These are phyloP conservation scores for Heliconius hewitsoni DNA, from an alignment of 1,140 invertebrate genomes.

Conservation along the genomic window DNA sequence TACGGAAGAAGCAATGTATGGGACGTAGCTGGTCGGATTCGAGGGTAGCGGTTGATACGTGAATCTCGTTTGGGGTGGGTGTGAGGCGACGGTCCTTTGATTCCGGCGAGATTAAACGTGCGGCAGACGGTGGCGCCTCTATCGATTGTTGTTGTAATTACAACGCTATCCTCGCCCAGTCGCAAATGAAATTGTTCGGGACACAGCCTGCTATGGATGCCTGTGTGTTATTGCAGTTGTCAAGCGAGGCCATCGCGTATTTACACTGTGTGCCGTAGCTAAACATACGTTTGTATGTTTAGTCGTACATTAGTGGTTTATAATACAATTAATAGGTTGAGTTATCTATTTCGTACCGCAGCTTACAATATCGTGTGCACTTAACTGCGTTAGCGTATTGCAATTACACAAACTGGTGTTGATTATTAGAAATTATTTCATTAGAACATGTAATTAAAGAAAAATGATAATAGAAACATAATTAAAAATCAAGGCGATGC, in stretches of 20 bases:
- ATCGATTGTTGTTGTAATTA: constrained; percentile 82
- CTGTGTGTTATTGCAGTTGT: constrained; percentile 69
- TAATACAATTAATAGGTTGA: constrained; percentile 37
- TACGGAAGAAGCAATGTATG: constrained; percentile 48
- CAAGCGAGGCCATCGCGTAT: constrained; percentile 41
- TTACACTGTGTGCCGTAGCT: constrained; percentile 42
- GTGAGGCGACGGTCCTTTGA: constrained; percentile 80
- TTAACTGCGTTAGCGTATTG: constrained; percentile 6
- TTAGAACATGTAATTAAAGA: neutral
- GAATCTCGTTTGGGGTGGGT: constrained; percentile 62
- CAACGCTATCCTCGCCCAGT: constrained; percentile 79
- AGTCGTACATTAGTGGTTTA: constrained; percentile 31
- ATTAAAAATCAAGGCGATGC: too few relatives aligned
- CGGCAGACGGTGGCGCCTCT: constrained; percentile 80
- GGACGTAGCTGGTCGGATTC: constrained; percentile 27
- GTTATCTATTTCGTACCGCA: constrained; percentile 22
- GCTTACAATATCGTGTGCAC: constrained; percentile 13
- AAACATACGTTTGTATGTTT: constrained; percentile 38
- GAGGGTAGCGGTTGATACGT: constrained; percentile 48
- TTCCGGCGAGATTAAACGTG: constrained; percentile 81
- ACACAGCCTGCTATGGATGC: constrained; percentile 74
- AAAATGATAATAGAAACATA: neutral
- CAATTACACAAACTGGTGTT: neutral
- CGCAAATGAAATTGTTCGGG: constrained; percentile 81
- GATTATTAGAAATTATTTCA: neutral